Percentiles rank a stretch among this genome's conserved stretches.
Conservation (phyloP, 2,797 vertebrate genomes). For the Merluccius polli region DNA sequence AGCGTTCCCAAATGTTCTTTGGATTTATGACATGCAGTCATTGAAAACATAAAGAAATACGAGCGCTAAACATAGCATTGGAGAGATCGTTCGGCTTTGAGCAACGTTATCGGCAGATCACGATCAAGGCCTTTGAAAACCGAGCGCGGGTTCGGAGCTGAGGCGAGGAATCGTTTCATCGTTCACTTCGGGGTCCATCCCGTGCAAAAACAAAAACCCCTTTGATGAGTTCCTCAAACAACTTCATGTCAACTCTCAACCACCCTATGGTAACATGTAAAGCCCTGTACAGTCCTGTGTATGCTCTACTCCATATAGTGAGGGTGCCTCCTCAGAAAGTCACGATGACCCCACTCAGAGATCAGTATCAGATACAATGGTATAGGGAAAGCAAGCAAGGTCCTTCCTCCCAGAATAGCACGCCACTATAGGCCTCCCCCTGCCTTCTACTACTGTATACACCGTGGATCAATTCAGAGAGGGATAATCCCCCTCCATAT, state of each 20-base stretch:
- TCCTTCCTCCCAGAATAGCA: not conserved
- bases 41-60: not conserved
- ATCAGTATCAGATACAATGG: not conserved
- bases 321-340: not conserved
- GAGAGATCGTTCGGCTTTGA: not conserved
- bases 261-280: not conserved
- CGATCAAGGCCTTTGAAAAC: not conserved
- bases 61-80: not conserved
- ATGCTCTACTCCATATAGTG: not conserved
- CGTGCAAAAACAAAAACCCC: too few species aligned
- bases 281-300: not conserved
- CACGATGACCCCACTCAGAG: slow-evolving; percentile 3
- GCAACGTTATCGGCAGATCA: not conserved
- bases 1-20: not conserved
- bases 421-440: not conserved
- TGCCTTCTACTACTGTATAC: not conserved
- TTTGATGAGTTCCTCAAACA: not conserved
- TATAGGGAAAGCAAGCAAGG: not conserved
- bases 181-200: not conserved
- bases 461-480: not conserved
- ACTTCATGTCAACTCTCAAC: not conserved
- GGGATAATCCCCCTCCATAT: not conserved
- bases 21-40: too few species aligned
- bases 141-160: not conserved
- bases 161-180: not conserved